These are phyloP conservation scores for Drosophila cardini DNA, from an alignment of 1,140 invertebrate genomes.

Conservation along the genomic window DNA sequence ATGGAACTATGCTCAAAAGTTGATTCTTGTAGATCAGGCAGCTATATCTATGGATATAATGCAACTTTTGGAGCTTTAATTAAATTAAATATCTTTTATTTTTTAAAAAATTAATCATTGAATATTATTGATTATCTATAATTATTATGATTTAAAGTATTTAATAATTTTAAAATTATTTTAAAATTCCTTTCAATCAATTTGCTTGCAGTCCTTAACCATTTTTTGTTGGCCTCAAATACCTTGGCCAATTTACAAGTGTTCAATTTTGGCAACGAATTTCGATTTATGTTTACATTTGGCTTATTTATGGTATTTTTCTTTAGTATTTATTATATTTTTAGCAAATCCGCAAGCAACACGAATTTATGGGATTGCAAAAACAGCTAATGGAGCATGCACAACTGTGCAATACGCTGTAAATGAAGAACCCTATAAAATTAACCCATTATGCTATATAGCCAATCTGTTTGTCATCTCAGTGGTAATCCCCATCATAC, in stretches of 20 bases:
- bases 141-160: too few relatives aligned
- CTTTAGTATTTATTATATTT: conserved; percentile 54
- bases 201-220: neutral
- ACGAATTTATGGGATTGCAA: conserved; percentile 43
- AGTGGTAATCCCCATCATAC: neutral
- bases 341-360: conserved; percentile 16
- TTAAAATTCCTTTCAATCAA: neutral
- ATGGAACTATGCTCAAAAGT: neutral
- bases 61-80: too few relatives aligned
- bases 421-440: neutral
- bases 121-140: too few relatives aligned
- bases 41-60: too few relatives aligned
- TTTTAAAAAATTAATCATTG: too few relatives aligned
- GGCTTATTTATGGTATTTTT: conserved; percentile 55
- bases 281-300: conserved; percentile 9
- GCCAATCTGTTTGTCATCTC: conserved; percentile 1
- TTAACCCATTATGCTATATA: neutral
- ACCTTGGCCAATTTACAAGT: conserved; percentile 23
- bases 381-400: neutral
- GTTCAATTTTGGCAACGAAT: conserved; percentile 38
- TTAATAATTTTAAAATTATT: too few relatives aligned
- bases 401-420: neutral
- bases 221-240: conserved; percentile 6
- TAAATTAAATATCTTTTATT: too few relatives aligned
- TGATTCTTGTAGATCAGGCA: too few relatives aligned